Conservation (phyloP, 2,797 vertebrate species). For the Garrulus glandarius region DNA sequence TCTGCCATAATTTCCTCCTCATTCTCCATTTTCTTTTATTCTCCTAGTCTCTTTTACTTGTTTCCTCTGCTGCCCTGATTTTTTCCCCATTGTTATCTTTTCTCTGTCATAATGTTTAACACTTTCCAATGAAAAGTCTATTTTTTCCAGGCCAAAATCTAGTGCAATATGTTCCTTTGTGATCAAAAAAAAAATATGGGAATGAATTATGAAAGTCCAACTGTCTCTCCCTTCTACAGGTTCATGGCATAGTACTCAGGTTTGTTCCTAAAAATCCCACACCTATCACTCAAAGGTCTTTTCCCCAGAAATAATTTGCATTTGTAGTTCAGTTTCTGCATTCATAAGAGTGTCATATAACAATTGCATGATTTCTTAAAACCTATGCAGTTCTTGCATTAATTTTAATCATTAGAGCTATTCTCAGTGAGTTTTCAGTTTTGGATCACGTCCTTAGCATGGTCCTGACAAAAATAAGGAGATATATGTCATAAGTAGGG, state of each 20-base stretch:
- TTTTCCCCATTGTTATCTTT: not conserved
- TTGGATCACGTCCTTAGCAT: not conserved
- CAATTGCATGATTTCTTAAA: not conserved
- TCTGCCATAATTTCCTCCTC: not conserved
- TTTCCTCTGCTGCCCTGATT: not conserved
- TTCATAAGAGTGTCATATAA: not conserved
- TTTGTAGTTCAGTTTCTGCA: not conserved
- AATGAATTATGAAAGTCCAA: not conserved
- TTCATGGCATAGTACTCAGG: not conserved
- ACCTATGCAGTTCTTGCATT: accelerated
- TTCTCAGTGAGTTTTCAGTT: not conserved
- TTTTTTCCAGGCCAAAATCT: not conserved
- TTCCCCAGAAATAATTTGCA: not conserved
- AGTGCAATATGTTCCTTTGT: not conserved
- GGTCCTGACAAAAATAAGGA: not conserved
- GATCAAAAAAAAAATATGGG: not conserved
- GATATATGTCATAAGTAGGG: accelerated
- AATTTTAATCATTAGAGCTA: not conserved
- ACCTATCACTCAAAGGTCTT: not conserved
- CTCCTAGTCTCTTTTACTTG: not conserved
- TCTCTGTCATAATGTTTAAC: not conserved
- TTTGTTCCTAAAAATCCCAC: not conserved
- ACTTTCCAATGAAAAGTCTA: not conserved
- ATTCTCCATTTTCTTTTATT: not conserved
- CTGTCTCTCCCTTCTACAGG: not conserved